A percentile compares a stretch with the other conserved stretches of the same genome.
Conservation (phyloP, 2,797 vertebrate species). For the Columba guinea region DNA sequence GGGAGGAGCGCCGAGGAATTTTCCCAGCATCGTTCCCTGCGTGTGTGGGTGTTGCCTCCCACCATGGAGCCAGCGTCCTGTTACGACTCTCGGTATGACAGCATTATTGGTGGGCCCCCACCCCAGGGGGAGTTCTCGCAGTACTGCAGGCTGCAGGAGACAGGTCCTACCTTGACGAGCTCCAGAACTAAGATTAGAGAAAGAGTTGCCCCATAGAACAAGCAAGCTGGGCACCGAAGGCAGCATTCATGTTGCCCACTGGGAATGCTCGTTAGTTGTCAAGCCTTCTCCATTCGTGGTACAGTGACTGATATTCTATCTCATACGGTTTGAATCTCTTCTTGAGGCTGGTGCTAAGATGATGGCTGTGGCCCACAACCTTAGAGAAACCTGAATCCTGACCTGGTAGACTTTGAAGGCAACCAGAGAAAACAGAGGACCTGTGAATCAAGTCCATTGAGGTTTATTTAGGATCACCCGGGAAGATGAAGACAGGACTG, state of each 20-base stretch:
- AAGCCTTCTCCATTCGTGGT: not conserved
- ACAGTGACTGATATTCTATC: not conserved
- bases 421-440: not conserved
- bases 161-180: not conserved
- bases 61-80: not conserved
- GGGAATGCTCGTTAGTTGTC: not conserved
- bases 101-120: not conserved
- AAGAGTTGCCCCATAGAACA: not conserved
- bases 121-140: not conserved
- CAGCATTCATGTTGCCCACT: rapidly evolving
- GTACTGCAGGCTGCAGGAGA: not conserved
- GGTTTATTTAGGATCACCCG: not conserved
- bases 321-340: not conserved
- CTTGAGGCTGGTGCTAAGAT: not conserved
- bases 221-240: not conserved
- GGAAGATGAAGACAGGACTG: not conserved
- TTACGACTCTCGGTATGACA: not conserved
- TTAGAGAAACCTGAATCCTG: not conserved
- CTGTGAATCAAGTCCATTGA: not conserved
- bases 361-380: not conserved
- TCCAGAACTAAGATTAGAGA: not conserved
- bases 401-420: not conserved
- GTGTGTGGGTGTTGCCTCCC: conserved; percentile 30
- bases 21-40: conserved; percentile 1
- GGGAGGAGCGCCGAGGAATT: conserved; percentile 33